Evolutionary conservation across 2,888 invertebrate genomes (phyloP).

Genomic region (Gnatocerus cornutus): DNA sequence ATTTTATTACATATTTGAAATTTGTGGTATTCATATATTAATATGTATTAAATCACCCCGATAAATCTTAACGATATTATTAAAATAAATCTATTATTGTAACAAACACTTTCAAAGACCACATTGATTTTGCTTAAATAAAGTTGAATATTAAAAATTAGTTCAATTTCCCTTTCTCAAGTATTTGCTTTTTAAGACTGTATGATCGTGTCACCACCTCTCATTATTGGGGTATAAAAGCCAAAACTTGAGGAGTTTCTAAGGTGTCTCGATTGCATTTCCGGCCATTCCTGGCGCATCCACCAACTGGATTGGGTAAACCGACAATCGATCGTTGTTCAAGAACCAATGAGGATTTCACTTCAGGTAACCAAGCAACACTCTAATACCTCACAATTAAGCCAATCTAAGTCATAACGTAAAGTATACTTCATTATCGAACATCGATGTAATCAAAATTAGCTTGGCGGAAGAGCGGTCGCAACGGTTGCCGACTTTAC

Average conservation of each 20-base stretch:
- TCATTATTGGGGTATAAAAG: slow-evolving; percentile 23
- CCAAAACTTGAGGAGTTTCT: slow-evolving; percentile 22
- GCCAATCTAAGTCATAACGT: slow-evolving; percentile 31
- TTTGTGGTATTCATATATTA: too few relatives aligned
- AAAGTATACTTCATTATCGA: slow-evolving; percentile 11
- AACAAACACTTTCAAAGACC: too few relatives aligned
- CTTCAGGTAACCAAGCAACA: slow-evolving; percentile 59
- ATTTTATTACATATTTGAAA: too few relatives aligned
- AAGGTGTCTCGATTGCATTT: slow-evolving; percentile 58
- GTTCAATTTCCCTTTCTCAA: too few relatives aligned
- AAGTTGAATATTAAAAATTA: too few relatives aligned
- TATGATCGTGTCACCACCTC: background rate
- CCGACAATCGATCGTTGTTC: slow-evolving; percentile 54
- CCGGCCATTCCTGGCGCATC: slow-evolving; percentile 61
- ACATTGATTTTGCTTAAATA: too few relatives aligned
- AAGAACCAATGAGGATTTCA: slow-evolving; percentile 51
- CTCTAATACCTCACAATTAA: slow-evolving; percentile 49
- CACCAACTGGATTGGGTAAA: slow-evolving; percentile 57
- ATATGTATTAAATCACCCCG: too few relatives aligned
- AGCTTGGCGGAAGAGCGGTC: too few relatives aligned
- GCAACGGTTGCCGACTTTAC: too few relatives aligned
- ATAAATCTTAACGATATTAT: too few relatives aligned
- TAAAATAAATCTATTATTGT: too few relatives aligned
- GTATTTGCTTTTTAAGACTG: too few relatives aligned
- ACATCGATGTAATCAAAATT: background rate